A percentile compares a stretch with the other conserved stretches of the same genome.
Evolutionary conservation across 2,113 vertebrate genomes (phyloP).

Genomic region (Nettapus auritus): DNA sequence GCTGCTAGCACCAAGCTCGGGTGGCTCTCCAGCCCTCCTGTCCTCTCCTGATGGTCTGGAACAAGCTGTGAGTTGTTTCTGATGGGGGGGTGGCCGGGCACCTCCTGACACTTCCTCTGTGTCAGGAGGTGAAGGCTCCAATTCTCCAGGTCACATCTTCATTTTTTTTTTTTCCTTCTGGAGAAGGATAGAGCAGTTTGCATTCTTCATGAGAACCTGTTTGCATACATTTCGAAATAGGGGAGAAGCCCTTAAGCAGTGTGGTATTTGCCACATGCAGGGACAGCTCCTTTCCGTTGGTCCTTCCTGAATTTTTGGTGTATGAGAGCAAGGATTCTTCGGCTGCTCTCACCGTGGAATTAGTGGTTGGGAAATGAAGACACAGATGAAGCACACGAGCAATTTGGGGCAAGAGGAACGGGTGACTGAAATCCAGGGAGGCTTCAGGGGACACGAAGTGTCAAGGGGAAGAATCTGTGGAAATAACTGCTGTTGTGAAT

Average conservation of each 20-base stretch:
- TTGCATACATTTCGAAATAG: background rate
- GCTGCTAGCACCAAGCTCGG: rapidly evolving
- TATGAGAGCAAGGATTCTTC: background rate
- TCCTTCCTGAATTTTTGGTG: background rate
- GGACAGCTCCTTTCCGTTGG: background rate
- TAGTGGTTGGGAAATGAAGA: background rate
- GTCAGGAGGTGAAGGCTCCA: background rate
- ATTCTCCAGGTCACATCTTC: rapidly evolving
- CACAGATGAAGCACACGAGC: rapidly evolving
- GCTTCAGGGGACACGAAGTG: rapidly evolving
- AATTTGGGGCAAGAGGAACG: rapidly evolving
- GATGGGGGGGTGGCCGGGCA: rapidly evolving
- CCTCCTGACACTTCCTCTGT: background rate
- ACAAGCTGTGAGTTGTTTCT: background rate
- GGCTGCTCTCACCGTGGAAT: background rate
- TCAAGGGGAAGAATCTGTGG: background rate
- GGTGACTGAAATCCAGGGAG: background rate
- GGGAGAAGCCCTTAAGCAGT: background rate
- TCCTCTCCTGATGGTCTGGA: background rate
- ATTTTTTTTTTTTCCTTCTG: background rate
- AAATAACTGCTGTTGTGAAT: too few species aligned
- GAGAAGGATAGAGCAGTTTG: background rate
- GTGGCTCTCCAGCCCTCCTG: background rate
- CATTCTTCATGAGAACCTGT: background rate
- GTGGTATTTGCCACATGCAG: background rate